Percentiles rank a stretch among this genome's conserved stretches.
These are phyloP conservation scores for Campopleginae sp. DNA, from an alignment of 2,888 invertebrate species.

Conservation along the genomic window DNA sequence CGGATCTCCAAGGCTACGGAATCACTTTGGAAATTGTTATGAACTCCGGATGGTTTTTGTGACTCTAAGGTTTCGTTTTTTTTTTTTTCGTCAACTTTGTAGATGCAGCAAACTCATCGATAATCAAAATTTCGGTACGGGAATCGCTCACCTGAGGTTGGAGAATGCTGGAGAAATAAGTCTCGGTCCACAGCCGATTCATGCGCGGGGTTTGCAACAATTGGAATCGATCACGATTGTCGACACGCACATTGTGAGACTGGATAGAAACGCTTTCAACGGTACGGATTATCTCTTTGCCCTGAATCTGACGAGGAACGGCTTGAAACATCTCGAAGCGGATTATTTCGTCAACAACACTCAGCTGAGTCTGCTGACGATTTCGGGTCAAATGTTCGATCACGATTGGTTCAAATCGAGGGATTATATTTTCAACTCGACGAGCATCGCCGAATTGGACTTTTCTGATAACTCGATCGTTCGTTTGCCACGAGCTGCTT, in stretches of 20 bases:
- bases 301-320: slow-evolving; percentile 89
- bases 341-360: slow-evolving; percentile 89
- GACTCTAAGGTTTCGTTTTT: background rate
- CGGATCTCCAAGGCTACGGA: background rate
- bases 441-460: slow-evolving; percentile 89
- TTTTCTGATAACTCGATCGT: slow-evolving; percentile 89
- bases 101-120: slow-evolving; percentile 89
- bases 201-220: slow-evolving; percentile 85
- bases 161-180: slow-evolving; percentile 86
- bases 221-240: slow-evolving; percentile 89
- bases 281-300: slow-evolving; percentile 88
- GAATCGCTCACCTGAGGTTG: slow-evolving; percentile 88
- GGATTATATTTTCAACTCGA: slow-evolving; percentile 86
- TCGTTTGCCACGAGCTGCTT: slow-evolving; percentile 87
- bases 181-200: slow-evolving; percentile 84
- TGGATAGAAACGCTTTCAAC: slow-evolving; percentile 89
- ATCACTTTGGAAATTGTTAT: background rate
- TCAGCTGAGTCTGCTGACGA: slow-evolving; percentile 88
- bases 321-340: slow-evolving; percentile 88
- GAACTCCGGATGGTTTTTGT: background rate
- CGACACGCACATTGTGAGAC: slow-evolving; percentile 88
- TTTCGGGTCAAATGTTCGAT: slow-evolving; percentile 88
- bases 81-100: slow-evolving; percentile 69
- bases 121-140: slow-evolving; percentile 88
- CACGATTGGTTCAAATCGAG: slow-evolving; percentile 76